These are phyloP conservation scores for Orchestia grillus DNA, from an alignment of 1,140 invertebrate genomes.

Conservation along the genomic window DNA sequence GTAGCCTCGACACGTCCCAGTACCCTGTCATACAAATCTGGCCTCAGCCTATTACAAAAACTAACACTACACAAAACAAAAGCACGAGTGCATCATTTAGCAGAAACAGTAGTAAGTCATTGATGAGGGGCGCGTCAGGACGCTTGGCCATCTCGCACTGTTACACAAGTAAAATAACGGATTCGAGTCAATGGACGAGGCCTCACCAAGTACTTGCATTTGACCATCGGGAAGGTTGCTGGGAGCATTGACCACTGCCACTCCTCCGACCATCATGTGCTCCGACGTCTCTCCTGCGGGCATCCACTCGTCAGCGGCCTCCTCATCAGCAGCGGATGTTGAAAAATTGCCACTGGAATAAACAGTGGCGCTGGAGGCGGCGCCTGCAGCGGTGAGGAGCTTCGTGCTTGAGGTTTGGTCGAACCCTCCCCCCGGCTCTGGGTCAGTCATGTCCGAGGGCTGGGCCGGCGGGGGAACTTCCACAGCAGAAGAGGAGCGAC, in stretches of 20 bases:
- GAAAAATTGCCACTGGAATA: constrained; percentile 15
- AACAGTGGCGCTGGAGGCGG: background rate
- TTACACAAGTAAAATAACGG: background rate
- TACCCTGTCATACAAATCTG: too few species aligned
- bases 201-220: constrained; percentile 15
- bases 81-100: too few species aligned
- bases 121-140: too few species aligned
- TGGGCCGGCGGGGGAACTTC: background rate
- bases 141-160: too few species aligned
- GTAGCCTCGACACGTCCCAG: too few species aligned
- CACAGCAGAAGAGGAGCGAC: background rate
- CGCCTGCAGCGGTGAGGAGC: background rate
- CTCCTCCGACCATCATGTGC: background rate
- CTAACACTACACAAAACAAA: too few species aligned
- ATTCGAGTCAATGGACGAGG: background rate
- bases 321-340: background rate
- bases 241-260: background rate
- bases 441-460: background rate
- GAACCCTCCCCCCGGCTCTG: background rate
- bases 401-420: background rate
- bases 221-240: constrained; percentile 3
- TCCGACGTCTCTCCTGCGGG: constrained; percentile 13
- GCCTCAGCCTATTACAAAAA: too few species aligned
- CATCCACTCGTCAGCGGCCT: background rate
- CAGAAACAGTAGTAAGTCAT: too few species aligned